Evolutionary conservation across 2,113 vertebrate species (phyloP).

Genomic region (Macaca mulatta): DNA sequence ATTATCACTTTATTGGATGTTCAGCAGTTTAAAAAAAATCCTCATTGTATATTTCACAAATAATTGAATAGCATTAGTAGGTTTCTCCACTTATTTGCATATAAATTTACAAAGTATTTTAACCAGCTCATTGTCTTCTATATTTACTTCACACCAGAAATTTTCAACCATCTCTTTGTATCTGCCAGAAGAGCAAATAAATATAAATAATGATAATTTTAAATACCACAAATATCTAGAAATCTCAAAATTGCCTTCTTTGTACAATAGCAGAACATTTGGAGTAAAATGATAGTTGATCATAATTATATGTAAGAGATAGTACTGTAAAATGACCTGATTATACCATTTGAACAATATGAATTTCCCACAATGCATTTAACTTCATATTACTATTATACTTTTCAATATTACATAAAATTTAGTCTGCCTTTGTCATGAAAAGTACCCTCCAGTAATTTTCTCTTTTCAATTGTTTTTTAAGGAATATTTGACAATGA

Average conservation of each 20-base stretch:
- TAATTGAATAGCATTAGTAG: neutral
- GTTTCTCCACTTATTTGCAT: neutral
- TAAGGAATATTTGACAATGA: constrained; percentile 25
- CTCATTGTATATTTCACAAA: neutral
- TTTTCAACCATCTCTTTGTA: neutral
- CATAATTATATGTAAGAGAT: neutral
- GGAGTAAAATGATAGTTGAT: neutral
- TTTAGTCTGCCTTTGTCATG: neutral
- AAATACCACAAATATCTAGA: neutral
- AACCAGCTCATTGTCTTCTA: neutral
- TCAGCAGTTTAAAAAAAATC: neutral
- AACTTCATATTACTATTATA: neutral
- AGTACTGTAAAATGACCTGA: neutral
- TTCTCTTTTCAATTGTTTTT: constrained; percentile 2
- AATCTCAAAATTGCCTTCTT: neutral
- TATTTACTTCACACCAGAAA: neutral
- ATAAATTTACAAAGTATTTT: constrained; percentile 1
- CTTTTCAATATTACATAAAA: neutral
- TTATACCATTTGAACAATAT: neutral
- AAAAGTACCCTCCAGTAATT: neutral
- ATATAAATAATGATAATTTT: neutral
- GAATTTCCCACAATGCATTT: neutral
- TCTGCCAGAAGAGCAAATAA: neutral
- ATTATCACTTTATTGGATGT: neutral
- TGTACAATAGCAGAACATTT: neutral